These are phyloP conservation scores for Drosophila borborema DNA, from an alignment of 2,888 invertebrate genomes.

Conservation along the genomic window DNA sequence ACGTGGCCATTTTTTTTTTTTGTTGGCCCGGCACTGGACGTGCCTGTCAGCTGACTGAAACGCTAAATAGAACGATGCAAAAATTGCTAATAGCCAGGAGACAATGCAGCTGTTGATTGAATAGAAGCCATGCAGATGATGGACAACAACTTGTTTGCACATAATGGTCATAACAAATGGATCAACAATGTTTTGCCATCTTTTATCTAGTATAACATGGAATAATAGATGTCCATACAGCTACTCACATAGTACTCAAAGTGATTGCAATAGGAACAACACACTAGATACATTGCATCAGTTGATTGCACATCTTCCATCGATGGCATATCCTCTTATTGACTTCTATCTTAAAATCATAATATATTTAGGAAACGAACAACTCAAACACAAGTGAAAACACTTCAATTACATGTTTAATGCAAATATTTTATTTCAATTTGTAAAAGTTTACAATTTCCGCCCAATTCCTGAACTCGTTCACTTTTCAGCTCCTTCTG, in stretches of 20 bases:
- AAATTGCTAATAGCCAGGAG: constrained; percentile 46
- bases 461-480: constrained; percentile 53
- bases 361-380: neutral
- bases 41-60: constrained; percentile 18
- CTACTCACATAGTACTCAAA: no score
- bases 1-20: constrained; percentile 24
- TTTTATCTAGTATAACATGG: neutral
- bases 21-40: constrained; percentile 19
- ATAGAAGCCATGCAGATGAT: constrained; percentile 23
- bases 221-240: neutral
- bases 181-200: constrained; percentile 10
- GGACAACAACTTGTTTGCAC: constrained; percentile 11
- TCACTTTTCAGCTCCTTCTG: constrained; percentile 55
- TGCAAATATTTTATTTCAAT: constrained; percentile 73
- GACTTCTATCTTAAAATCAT: neutral
- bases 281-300: neutral
- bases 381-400: constrained; percentile 30
- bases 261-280: neutral
- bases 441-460: constrained; percentile 68
- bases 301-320: neutral
- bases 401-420: constrained; percentile 65
- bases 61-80: constrained; percentile 46
- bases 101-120: constrained; percentile 52
- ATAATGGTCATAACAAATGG: constrained; percentile 17
- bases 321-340: neutral